Conservation (phyloP, 2,113 vertebrate genomes). For the Entosphenus tridentatus region DNA sequence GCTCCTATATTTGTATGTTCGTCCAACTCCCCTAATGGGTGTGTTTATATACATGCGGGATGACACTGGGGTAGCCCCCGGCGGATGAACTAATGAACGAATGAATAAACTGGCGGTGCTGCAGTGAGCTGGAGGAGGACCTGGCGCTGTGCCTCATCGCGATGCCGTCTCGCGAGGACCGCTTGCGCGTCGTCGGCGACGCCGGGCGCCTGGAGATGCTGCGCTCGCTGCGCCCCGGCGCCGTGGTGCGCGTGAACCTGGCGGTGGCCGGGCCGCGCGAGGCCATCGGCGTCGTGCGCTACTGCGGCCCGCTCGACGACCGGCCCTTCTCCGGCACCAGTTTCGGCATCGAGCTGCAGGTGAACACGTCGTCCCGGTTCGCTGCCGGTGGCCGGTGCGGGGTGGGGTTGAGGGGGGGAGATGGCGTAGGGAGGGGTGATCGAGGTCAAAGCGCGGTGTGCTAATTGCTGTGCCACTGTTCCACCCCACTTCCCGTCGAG, state of each 20-base stretch:
- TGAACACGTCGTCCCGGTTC: not conserved
- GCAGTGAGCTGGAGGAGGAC: constrained; percentile 5
- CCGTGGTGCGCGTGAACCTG: not conserved
- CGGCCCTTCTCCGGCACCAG: not conserved
- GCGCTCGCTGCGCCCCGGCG: not conserved
- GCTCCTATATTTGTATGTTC: too few relatives aligned
- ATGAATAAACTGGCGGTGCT: not conserved
- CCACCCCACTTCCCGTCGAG: too few relatives aligned
- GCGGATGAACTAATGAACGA: too few relatives aligned
- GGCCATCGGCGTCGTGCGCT: not conserved
- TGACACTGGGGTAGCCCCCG: too few relatives aligned
- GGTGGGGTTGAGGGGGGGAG: too few relatives aligned
- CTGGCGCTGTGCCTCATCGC: not conserved
- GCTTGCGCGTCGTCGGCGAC: not conserved
- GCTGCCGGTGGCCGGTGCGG: too few relatives aligned
- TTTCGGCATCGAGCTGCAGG: constrained; percentile 4
- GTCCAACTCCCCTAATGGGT: too few relatives aligned
- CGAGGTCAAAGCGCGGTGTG: too few relatives aligned
- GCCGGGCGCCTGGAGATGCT: not conserved
- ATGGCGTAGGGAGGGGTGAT: too few relatives aligned
- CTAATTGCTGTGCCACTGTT: too few relatives aligned
- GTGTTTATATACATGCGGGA: too few relatives aligned
- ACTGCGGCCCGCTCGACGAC: not conserved
- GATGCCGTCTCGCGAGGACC: not conserved
- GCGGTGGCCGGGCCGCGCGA: not conserved